A percentile compares a stretch with the other conserved stretches of the same genome.
Evolutionary conservation across 2,113 vertebrate genomes (phyloP).

Genomic region (Eira barbara): DNA sequence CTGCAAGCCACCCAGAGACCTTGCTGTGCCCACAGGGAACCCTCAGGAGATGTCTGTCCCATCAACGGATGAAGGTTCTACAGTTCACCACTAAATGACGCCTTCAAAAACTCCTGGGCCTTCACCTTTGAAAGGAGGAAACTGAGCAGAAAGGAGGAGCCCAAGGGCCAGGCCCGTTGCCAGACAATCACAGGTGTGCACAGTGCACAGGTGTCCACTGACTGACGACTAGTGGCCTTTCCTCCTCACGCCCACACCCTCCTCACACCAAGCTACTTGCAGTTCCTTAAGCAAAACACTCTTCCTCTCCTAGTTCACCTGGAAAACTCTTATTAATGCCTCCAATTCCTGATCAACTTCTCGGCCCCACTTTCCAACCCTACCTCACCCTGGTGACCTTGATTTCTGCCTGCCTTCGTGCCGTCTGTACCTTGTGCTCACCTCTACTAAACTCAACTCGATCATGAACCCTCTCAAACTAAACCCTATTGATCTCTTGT

Average conservation of each 20-base stretch:
- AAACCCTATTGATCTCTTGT: background rate
- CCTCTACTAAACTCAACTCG: background rate
- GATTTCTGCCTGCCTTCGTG: background rate
- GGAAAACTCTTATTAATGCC: background rate
- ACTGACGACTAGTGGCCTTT: fast-evolving
- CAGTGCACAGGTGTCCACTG: background rate
- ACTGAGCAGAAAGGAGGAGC: background rate
- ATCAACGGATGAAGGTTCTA: background rate
- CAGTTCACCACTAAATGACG: background rate
- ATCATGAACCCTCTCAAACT: background rate
- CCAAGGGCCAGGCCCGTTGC: background rate
- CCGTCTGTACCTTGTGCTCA: background rate
- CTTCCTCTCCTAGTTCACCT: background rate
- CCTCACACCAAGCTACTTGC: background rate
- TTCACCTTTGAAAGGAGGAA: background rate
- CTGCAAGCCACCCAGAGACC: no score
- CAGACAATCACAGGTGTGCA: background rate
- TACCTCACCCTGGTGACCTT: background rate
- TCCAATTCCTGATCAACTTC: background rate
- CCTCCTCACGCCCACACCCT: background rate
- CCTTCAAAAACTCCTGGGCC: background rate
- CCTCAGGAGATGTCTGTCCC: background rate
- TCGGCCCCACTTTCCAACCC: background rate
- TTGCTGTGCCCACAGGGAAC: background rate
- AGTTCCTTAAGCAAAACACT: background rate